Base-by-base conservation (phyloP, 2,113 vertebrate species). In the Pyrgilauda ruficollis region DNA sequence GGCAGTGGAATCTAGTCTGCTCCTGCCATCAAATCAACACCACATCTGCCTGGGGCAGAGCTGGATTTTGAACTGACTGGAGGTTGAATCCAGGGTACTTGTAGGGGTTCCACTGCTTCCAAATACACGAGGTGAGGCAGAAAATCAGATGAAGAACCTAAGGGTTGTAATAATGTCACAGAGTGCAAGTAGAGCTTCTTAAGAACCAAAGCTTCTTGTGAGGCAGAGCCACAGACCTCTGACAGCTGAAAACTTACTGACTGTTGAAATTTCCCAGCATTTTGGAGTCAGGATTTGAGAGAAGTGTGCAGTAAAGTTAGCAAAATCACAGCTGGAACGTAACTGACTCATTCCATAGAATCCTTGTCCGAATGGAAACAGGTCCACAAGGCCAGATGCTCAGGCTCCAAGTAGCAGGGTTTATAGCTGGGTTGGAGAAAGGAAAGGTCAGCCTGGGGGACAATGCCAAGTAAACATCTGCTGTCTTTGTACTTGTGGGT, bases 21-120 rank as follows among this genome's bases (percentile, higher is more conserved):
- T 80, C 7, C 27, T 73, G 46, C 37, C 3, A 4, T 55, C 27
- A 37, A 50, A 83, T 69, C 46, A 83, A 33, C 30, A 47, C 8
- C 0, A 0, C 2, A 0, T 67, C 81, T 91, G 58, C 23, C 58
- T 53, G 43, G 20, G 44, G 18, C n/a, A 92, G 81, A 84, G 61
- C 6, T 93, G 69, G 53, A 27, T 58, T 86, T 74, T 27, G 21
- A 79, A 63, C 47, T 44, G 14, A n/a, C 31, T 39, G 11, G 52
- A 56, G 20, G 20, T 19, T 77, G 31, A 77, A 88, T 70, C 30
- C 56, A 47, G 23, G 18, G 15, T 39, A 76, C 26, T 68, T 76
- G 10, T 21, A 68, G 37, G 49, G 17, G 10, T 68, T 72, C 27
- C 13, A 17, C 17, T 75, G 26, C 21, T 77, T 78, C 33, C 18